Evolutionary conservation across 2,113 vertebrate species (phyloP), one percentile per base, ranked within the genome.

Genomic region (Saimiri boliviensis): DNA sequence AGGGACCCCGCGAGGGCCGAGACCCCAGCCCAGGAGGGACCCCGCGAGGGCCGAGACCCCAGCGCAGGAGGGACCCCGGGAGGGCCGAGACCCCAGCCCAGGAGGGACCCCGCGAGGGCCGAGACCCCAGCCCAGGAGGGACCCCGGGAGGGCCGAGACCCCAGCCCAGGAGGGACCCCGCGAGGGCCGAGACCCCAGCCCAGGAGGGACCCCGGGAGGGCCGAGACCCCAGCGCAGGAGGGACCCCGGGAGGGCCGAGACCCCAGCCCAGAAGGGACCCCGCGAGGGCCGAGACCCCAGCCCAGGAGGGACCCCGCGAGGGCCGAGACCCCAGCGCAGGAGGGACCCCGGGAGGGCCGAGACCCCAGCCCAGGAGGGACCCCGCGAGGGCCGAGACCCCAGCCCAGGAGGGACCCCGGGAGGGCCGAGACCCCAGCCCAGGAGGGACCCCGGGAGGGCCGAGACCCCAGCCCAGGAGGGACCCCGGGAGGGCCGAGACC

Each of bases 241-340:
- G 47, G 81, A 27, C 9, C 58, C 3, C 23, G 3, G 35, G 54
- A 68, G 82, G 56, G 0, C 56, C 21, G 1, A 23, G 56, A 58
- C 56, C 8, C 21, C 56, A 56, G 56, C 21, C 56, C 21, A 23
- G 52, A 12, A 35, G n/a, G 21, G 82, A 83, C 74, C 52, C 0
- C 2, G 20, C 2, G 47, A 47, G 11, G n/a, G 47, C 12, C 25
- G 0, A 4, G 8, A 58, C 8, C 21, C 0, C 21, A 23, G 56
- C 21, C 56, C 56, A n/a, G n/a, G n/a, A n/a, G n/a, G n/a, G n/a
- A n/a, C n/a, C n/a, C n/a, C n/a, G n/a, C n/a, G n/a, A n/a, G n/a
- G n/a, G n/a, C n/a, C n/a, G n/a, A n/a, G n/a, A n/a, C n/a, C n/a
- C n/a, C n/a, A n/a, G n/a, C n/a, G n/a, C n/a, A n/a, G n/a, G n/a